Evolutionary conservation across 2,113 vertebrate genomes (phyloP).

Genomic region (Percopsis transmontana): DNA sequence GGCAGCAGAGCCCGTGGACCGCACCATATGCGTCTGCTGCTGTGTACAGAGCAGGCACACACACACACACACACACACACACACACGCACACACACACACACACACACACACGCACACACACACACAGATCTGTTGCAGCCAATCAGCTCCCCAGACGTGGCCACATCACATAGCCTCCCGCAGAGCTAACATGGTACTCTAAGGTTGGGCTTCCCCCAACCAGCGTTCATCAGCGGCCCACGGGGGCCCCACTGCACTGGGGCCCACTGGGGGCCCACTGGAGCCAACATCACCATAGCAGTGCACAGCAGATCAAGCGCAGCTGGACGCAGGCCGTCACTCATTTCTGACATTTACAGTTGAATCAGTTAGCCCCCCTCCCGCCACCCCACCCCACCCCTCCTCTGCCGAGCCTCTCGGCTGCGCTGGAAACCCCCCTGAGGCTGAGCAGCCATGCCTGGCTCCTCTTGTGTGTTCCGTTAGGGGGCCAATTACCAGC

Average conservation of each 20-base stretch:
- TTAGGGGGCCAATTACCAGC: conserved; percentile 77
- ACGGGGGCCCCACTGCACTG: too few relatives aligned
- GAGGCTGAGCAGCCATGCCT: conserved; percentile 79
- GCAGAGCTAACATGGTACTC: conserved; percentile 37
- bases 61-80: too few relatives aligned
- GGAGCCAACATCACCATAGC: too few relatives aligned
- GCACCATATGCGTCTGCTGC: too few relatives aligned
- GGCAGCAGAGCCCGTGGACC: too few relatives aligned
- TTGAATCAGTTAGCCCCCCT: conserved; percentile 66
- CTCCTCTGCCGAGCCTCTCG: conserved; percentile 72
- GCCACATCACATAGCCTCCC: conserved; percentile 51
- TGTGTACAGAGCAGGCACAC: too few relatives aligned
- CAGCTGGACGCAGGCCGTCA: conserved; percentile 70
- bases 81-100: too few relatives aligned
- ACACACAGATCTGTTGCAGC: conserved; percentile 53
- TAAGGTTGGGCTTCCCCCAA: too few relatives aligned
- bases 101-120: too few relatives aligned
- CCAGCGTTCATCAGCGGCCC: conserved; percentile 35
- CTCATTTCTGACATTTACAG: conserved; percentile 83
- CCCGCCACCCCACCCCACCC: too few relatives aligned
- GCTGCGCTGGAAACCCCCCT: conserved; percentile 78
- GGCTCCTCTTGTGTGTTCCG: conserved; percentile 82
- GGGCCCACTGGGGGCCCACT: too few relatives aligned
- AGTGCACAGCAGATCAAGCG: conserved; percentile 70
- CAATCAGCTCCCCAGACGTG: conserved; percentile 38